Conservation (phyloP, 2,888 invertebrate genomes). For the Drosophila meridiana region DNA sequence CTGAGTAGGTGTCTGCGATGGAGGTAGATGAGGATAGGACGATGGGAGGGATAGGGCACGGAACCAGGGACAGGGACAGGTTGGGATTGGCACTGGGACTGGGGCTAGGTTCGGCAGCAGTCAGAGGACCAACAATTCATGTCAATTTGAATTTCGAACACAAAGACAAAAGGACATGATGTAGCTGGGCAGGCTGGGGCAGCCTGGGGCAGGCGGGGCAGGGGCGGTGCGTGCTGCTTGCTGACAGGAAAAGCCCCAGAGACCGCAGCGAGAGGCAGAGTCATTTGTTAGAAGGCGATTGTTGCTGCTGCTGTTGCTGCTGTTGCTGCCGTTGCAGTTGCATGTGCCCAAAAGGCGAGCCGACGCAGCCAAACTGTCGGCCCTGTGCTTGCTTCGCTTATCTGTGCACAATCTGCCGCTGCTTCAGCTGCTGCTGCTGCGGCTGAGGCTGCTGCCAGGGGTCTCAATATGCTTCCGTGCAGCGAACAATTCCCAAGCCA, state of each 20-base stretch:
- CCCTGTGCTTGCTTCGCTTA: slow-evolving; percentile 55
- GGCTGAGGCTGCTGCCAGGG: slow-evolving; percentile 62
- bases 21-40: background rate
- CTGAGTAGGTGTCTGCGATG: slow-evolving; percentile 66
- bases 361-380: slow-evolving; percentile 70
- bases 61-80: background rate
- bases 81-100: background rate
- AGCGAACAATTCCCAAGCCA: slow-evolving; percentile 76
- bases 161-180: slow-evolving; percentile 79
- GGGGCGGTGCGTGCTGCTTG: slow-evolving; percentile 7
- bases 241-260: slow-evolving; percentile 78
- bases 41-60: background rate
- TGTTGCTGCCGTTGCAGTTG: slow-evolving; percentile 61
- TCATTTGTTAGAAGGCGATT: slow-evolving; percentile 83
- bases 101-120: slow-evolving; percentile 21
- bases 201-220: slow-evolving; percentile 6
- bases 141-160: slow-evolving; percentile 80
- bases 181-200: slow-evolving; percentile 6
- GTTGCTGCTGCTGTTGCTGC: slow-evolving; percentile 51
- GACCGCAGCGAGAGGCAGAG: slow-evolving; percentile 64
- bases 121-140: slow-evolving; percentile 71
- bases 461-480: slow-evolving; percentile 73
- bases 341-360: slow-evolving; percentile 68
- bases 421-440: slow-evolving; percentile 1
- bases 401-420: slow-evolving; percentile 78